Conservation (phyloP, 2,113 vertebrate genomes). For the Eonycteris spelaea region DNA sequence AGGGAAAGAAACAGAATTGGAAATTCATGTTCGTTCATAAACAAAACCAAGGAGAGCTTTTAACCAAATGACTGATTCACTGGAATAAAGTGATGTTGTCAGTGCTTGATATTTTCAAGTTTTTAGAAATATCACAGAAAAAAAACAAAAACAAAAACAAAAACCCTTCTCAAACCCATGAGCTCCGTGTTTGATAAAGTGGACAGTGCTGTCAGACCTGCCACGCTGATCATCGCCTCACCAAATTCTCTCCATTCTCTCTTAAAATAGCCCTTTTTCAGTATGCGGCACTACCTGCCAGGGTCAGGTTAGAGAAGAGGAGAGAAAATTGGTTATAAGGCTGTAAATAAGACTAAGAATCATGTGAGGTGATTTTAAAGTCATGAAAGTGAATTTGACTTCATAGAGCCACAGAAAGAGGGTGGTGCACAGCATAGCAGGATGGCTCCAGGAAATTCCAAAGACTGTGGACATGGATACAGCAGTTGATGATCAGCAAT, state of each 20-base stretch:
- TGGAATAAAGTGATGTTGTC: neutral
- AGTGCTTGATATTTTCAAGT: neutral
- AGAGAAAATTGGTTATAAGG: neutral
- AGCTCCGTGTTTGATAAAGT: neutral
- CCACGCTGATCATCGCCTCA: neutral
- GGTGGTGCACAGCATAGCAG: accelerated
- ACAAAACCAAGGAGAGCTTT: neutral
- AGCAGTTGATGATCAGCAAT: neutral
- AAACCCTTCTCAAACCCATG: neutral
- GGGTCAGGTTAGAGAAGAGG: neutral
- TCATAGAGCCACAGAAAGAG: neutral
- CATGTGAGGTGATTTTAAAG: neutral
- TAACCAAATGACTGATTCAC: neutral
- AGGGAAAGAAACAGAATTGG: neutral
- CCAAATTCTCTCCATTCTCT: neutral
- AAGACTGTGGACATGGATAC: neutral
- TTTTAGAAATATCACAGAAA: neutral
- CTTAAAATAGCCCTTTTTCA: neutral
- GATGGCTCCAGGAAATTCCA: neutral
- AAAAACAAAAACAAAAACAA: no score
- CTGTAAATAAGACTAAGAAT: neutral
- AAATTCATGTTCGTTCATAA: neutral
- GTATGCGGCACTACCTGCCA: neutral
- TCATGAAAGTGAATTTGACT: neutral
- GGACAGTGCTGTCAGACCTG: neutral